Base-by-base conservation (phyloP, 1,140 invertebrate species). In the Aphaenogaster ashmeadi region DNA sequence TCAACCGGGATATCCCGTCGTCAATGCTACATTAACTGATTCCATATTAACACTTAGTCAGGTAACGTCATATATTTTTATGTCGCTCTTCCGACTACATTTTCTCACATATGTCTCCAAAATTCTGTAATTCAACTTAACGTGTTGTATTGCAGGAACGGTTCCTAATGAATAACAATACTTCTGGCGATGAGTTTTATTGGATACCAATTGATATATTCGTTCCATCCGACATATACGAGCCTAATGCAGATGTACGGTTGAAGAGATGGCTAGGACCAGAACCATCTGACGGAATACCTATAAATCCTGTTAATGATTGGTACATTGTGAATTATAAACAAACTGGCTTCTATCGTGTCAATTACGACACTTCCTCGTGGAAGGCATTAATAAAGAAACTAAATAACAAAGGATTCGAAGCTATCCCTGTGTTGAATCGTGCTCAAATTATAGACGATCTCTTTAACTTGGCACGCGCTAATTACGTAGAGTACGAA, bases 1-100 rank as follows among this genome's bases (percentile, higher is more conserved):
- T 38, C 96, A 98, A 90, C 95, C 96, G 74, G 98, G 98, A 36
- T 97, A 97, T 90, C 98, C 98, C 0, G 95, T 98, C 9, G 94
- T 98, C 0, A 96, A 94, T 47, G 96, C 97, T 9, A 93, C 92
- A 33, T 95, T 96, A 3, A 91, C 95, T 62, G 91, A 94, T 33
- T 72, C 92, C 47, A 86, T 67, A n/a, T 89, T 96, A 8, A 92
- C 77, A 0, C 95, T 96, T 2, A 94, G 92, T 60, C 97, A 97
- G 93, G 93, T 90, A 91, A 72, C 3, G 64, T 60, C 0, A 58
- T 9, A 7, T 36, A 64, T 62, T 78, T 62, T 52, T 52, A 52
- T n/a, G 6, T 38, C 0, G 58, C 7, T 33, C 7, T 18, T 44
- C 27, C 13, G 5, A 1, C 5, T 41, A 18, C 3, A n/a, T 77